Evolutionary conservation across 2,888 invertebrate species (phyloP).

Genomic region (Drosophila imparisetae): DNA sequence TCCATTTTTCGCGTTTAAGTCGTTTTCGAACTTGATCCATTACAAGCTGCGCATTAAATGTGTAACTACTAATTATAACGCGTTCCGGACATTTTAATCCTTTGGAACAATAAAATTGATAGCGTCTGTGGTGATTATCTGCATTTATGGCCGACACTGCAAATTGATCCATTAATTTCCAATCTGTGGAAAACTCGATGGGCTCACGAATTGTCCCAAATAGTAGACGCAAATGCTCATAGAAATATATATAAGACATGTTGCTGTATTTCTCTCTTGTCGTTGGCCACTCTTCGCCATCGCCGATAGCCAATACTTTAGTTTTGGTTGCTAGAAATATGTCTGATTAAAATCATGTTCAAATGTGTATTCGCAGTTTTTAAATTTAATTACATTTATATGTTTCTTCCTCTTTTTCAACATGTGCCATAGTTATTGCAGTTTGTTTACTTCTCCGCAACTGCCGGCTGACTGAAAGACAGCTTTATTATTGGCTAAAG

Average conservation of each 20-base stretch:
- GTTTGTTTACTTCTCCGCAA: neutral
- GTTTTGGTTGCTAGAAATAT: neutral
- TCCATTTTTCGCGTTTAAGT: conserved; percentile 29
- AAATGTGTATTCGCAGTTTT: neutral
- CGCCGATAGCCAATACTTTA: conserved; percentile 34
- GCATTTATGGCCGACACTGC: neutral
- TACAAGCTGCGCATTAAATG: conserved; percentile 3
- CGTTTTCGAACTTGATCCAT: conserved; percentile 6
- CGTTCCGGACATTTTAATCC: neutral
- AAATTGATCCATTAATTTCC: conserved; percentile 14
- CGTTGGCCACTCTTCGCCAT: conserved; percentile 5
- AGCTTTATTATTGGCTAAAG: conserved; percentile 9
- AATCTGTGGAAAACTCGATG: conserved; percentile 15
- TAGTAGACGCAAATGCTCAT: conserved; percentile 12
- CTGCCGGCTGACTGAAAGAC: conserved; percentile 8
- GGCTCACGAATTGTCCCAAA: conserved; percentile 12
- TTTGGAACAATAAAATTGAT: conserved; percentile 14
- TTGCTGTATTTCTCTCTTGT: neutral
- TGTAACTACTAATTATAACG: neutral
- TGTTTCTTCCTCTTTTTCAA: neutral
- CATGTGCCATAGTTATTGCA: neutral
- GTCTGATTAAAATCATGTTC: neutral
- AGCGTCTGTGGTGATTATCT: conserved; percentile 17
- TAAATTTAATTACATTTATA: conserved; percentile 4
- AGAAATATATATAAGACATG: neutral